Conservation (phyloP, 2,888 invertebrate genomes). For the Catonia carolina region DNA sequence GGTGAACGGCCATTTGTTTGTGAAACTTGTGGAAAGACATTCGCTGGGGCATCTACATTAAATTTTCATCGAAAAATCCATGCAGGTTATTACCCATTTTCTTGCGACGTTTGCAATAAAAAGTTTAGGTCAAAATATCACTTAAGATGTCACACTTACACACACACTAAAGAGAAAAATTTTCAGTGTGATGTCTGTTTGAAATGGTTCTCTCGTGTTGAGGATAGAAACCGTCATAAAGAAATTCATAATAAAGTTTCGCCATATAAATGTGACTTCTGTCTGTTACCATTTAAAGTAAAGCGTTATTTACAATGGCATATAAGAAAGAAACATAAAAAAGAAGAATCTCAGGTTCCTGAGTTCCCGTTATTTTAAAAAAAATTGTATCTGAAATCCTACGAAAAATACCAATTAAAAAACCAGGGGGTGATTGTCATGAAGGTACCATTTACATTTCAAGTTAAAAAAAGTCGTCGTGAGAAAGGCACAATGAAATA, state of each 20-base stretch:
- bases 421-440: no score
- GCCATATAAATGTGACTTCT: slow-evolving; percentile 15
- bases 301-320: background rate
- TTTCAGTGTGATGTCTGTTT: slow-evolving; percentile 24
- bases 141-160: slow-evolving; percentile 32
- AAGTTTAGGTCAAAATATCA: slow-evolving; percentile 33
- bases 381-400: no score
- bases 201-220: slow-evolving; percentile 13
- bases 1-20: slow-evolving; percentile 20
- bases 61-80: slow-evolving; percentile 7
- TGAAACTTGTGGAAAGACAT: slow-evolving; percentile 12
- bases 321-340: background rate
- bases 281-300: background rate
- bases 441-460: no score
- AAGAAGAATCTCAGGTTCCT: no score
- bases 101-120: slow-evolving; percentile 33
- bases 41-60: background rate
- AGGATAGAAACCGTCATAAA: slow-evolving; percentile 8
- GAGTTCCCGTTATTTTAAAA: no score
- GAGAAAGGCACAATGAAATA: no score
- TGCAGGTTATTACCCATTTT: slow-evolving; percentile 15
- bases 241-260: slow-evolving; percentile 9
- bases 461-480: no score
- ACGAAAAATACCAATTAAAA: no score
- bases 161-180: slow-evolving; percentile 35